These are phyloP conservation scores for Drosophila pseudotalamancana DNA, from an alignment of 2,888 invertebrate species.

Conservation along the genomic window DNA sequence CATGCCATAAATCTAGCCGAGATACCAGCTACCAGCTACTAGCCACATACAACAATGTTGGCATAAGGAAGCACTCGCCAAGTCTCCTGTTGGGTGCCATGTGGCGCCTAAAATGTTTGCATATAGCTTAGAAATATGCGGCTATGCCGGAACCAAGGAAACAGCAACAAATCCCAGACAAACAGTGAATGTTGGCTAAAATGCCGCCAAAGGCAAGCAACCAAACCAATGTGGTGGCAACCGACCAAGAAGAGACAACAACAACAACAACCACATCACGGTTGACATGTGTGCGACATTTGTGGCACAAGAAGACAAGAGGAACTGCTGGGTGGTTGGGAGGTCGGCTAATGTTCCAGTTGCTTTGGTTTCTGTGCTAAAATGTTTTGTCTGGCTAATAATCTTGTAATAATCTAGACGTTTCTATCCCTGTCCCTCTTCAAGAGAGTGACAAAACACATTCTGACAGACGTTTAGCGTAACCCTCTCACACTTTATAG, in stretches of 20 bases:
- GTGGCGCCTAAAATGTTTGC: conserved; percentile 45
- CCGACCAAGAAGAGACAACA: conserved; percentile 34
- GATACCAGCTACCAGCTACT: conserved; percentile 6
- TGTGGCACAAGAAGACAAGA: conserved; percentile 51
- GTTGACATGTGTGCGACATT: conserved; percentile 79
- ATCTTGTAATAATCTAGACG: conserved; percentile 71
- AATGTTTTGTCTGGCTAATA: conserved; percentile 73
- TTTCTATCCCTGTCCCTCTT: conserved; percentile 11
- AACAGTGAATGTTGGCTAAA: conserved; percentile 53
- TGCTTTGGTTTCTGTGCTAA: conserved; percentile 82
- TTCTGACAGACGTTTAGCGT: conserved; percentile 27
- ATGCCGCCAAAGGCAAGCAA: conserved; percentile 67
- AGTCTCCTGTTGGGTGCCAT: conserved; percentile 32
- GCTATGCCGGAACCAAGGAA: conserved; percentile 56
- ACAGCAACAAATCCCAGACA: conserved; percentile 59
- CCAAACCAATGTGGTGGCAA: conserved; percentile 55
- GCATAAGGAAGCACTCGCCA: conserved; percentile 30
- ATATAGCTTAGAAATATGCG: conserved; percentile 38
- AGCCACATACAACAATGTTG: conserved; percentile 1
- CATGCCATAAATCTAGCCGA: conserved; percentile 71
- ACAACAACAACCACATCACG: conserved; percentile 24
- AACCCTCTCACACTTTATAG: conserved; percentile 31
- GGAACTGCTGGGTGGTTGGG: conserved; percentile 26
- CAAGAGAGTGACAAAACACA: too few species aligned
- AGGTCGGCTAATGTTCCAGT: conserved; percentile 79